Conservation (phyloP, 1,140 invertebrate species). For the Atopsyche davidsoni region DNA sequence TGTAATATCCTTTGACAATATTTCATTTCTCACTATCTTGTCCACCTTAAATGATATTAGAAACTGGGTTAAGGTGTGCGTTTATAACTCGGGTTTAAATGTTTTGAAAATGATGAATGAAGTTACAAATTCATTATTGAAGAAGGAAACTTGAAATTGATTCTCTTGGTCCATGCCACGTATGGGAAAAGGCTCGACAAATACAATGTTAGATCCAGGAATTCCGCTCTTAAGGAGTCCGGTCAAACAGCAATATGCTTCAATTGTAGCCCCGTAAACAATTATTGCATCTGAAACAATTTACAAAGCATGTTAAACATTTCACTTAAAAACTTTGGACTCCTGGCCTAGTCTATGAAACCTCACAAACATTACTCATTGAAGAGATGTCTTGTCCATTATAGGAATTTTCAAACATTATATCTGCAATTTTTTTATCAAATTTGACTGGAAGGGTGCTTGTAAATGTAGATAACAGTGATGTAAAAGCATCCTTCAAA, state of each 20-base stretch:
- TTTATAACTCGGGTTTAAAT: slow-evolving; percentile 32
- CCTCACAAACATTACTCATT: too few relatives aligned
- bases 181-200: slow-evolving; percentile 53
- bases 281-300: slow-evolving; percentile 42
- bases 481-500: too few relatives aligned
- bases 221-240: slow-evolving; percentile 53
- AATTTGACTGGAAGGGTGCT: too few relatives aligned
- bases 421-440: too few relatives aligned
- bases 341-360: too few relatives aligned
- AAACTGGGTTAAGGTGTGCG: slow-evolving; percentile 1
- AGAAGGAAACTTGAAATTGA: slow-evolving; percentile 38
- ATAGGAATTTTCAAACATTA: background rate
- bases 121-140: slow-evolving; percentile 41
- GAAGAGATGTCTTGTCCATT: too few relatives aligned
- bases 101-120: too few relatives aligned
- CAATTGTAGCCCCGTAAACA: slow-evolving; percentile 56
- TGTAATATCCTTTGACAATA: slow-evolving; percentile 3
- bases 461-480: too few relatives aligned
- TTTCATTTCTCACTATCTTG: background rate
- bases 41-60: slow-evolving; percentile 19
- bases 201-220: slow-evolving; percentile 42
- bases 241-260: slow-evolving; percentile 53
- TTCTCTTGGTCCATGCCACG: too few relatives aligned
- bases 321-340: background rate
- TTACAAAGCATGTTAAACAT: background rate